Evolutionary conservation across 2,113 vertebrate species (phyloP).

Genomic region (Malurus cyaneus): DNA sequence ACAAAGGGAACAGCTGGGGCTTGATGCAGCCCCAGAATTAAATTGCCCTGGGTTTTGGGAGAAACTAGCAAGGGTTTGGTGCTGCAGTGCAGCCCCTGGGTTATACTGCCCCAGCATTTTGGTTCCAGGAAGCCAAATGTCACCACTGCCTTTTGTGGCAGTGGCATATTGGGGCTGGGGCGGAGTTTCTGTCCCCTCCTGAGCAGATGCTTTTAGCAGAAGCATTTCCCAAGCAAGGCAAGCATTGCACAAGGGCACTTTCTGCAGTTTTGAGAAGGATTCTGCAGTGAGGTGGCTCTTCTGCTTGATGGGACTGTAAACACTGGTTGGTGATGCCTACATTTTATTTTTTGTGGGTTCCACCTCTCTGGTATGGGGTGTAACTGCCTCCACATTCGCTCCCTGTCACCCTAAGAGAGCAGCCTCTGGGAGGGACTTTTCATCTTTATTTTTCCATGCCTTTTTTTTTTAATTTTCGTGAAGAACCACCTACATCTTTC

Average conservation of each 20-base stretch:
- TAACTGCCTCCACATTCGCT: not conserved
- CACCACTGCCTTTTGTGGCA: not conserved
- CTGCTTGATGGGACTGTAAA: not conserved
- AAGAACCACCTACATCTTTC: slow-evolving; percentile 70
- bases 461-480: not conserved
- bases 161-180: accelerated
- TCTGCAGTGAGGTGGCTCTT: not conserved
- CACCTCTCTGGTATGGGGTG: not conserved
- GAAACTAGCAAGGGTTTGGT: not conserved
- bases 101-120: not conserved
- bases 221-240: not conserved
- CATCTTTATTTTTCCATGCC: slow-evolving; percentile 50
- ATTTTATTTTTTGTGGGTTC: not conserved
- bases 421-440: not conserved
- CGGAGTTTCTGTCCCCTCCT: not conserved
- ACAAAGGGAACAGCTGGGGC: not conserved
- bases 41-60: not conserved
- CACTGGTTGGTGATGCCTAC: not conserved
- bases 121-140: not conserved
- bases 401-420: not conserved
- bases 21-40: not conserved
- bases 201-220: not conserved
- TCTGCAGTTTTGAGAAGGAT: not conserved
- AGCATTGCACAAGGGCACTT: not conserved
- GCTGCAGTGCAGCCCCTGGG: not conserved